Conservation (phyloP, 2,113 vertebrate genomes). For the Callopanchax toddi region DNA sequence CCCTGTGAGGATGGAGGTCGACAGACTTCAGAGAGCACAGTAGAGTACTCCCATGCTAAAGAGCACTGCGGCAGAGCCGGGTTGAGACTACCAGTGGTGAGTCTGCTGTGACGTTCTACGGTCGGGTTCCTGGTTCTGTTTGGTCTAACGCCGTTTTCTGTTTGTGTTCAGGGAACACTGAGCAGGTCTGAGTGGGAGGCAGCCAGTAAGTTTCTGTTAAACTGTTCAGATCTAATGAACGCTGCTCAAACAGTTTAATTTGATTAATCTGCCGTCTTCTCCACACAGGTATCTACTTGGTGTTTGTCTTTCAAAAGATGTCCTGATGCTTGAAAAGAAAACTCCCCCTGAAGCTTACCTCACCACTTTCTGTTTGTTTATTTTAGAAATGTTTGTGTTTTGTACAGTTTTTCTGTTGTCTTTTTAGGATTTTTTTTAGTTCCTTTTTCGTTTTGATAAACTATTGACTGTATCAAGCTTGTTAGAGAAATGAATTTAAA, state of each 20-base stretch:
- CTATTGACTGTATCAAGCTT: neutral
- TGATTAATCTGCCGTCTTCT: neutral
- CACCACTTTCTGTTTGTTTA: neutral
- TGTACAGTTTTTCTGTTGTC: slow-evolving; percentile 23
- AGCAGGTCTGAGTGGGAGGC: slow-evolving; percentile 97
- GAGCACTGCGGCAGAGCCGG: slow-evolving; percentile 34
- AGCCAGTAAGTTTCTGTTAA: slow-evolving; percentile 84
- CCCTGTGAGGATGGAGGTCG: slow-evolving; percentile 36
- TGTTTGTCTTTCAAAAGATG: slow-evolving; percentile 94
- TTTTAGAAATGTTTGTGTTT: neutral
- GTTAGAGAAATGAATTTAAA: slow-evolving; percentile 17
- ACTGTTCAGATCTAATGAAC: neutral
- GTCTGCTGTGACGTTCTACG: slow-evolving; percentile 1
- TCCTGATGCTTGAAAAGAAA: slow-evolving; percentile 53
- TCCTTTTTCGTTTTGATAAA: too few species aligned
- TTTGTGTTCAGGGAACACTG: slow-evolving; percentile 86
- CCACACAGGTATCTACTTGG: slow-evolving; percentile 91
- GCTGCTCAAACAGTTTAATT: too few species aligned
- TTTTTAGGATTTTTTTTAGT: slow-evolving; percentile 7
- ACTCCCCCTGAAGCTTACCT: neutral
- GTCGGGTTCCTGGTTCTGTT: neutral
- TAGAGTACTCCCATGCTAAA: slow-evolving; percentile 73
- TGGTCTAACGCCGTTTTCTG: neutral
- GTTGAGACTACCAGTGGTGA: slow-evolving; percentile 66
- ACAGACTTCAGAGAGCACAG: slow-evolving; percentile 24